Conservation (phyloP, 2,113 vertebrate genomes). For the Lasiurus borealis region DNA sequence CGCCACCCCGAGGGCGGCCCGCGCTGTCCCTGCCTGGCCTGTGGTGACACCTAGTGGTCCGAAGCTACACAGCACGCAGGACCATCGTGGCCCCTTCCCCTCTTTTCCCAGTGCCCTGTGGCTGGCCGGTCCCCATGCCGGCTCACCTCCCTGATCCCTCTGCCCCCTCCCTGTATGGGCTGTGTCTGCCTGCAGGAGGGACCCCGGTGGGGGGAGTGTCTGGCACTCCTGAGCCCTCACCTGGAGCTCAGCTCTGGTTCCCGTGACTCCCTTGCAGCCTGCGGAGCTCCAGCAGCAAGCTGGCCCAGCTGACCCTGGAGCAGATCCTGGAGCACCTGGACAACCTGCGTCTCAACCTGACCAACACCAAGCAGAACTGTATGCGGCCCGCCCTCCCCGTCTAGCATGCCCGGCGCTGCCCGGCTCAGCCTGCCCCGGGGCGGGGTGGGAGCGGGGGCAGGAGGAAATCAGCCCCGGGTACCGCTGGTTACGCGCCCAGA, state of each 20-base stretch:
- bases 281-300: constrained; percentile 96
- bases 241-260: background rate
- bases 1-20: background rate
- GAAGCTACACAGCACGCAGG: background rate
- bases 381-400: background rate
- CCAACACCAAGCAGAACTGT: constrained; percentile 93
- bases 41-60: constrained; percentile 74
- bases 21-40: background rate
- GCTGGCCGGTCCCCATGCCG: too few species aligned
- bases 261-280: constrained; percentile 84
- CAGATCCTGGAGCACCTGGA: constrained; percentile 98
- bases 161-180: background rate
- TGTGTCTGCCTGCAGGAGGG: background rate
- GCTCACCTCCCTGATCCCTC: background rate
- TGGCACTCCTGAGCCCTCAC: background rate
- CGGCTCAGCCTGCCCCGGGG: background rate
- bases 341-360: constrained; percentile 94
- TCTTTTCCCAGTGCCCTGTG: background rate
- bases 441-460: background rate
- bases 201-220: background rate
- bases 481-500: rapidly evolving
- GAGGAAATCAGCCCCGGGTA: background rate
- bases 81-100: background rate
- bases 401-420: rapidly evolving
- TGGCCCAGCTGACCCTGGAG: constrained; percentile 97